Percentiles rank a stretch among this genome's conserved stretches.
These are phyloP conservation scores for Sebastes fasciatus DNA, from an alignment of 2,113 vertebrate genomes.

Conservation along the genomic window DNA sequence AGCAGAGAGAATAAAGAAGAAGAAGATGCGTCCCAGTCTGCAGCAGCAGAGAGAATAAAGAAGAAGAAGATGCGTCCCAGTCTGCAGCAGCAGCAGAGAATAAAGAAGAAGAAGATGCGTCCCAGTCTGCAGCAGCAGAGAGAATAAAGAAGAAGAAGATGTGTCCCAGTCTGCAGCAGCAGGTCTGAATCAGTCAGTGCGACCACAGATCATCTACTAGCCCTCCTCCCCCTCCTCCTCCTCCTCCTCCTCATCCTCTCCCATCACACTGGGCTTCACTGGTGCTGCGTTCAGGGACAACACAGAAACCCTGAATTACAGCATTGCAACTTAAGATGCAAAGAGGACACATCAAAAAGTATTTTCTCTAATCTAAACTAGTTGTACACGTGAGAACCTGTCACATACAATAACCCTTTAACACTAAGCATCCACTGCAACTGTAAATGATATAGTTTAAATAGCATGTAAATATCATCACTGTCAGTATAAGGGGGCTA, in stretches of 20 bases:
- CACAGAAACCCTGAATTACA: background rate
- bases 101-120: too few relatives aligned
- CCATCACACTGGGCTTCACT: background rate
- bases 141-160: background rate
- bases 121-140: background rate
- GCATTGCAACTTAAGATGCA: background rate
- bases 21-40: too few relatives aligned
- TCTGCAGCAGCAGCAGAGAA: too few relatives aligned
- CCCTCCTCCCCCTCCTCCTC: background rate
- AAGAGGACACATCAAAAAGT: background rate
- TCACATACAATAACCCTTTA: too few relatives aligned
- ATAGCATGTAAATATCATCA: too few relatives aligned
- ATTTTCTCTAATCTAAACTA: background rate
- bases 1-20: background rate
- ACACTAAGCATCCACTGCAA: too few relatives aligned
- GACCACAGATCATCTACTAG: background rate
- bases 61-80: too few relatives aligned
- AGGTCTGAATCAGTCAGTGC: background rate
- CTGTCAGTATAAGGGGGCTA: too few relatives aligned
- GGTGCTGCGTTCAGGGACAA: conserved; percentile 51
- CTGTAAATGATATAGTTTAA: too few relatives aligned
- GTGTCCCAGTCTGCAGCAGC: background rate
- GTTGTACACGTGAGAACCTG: too few relatives aligned
- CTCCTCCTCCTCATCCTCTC: background rate
- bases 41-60: background rate